phyloP scores from a whole-genome alignment of 2,888 invertebrate species.

The Drosophila incognita region DNA sequence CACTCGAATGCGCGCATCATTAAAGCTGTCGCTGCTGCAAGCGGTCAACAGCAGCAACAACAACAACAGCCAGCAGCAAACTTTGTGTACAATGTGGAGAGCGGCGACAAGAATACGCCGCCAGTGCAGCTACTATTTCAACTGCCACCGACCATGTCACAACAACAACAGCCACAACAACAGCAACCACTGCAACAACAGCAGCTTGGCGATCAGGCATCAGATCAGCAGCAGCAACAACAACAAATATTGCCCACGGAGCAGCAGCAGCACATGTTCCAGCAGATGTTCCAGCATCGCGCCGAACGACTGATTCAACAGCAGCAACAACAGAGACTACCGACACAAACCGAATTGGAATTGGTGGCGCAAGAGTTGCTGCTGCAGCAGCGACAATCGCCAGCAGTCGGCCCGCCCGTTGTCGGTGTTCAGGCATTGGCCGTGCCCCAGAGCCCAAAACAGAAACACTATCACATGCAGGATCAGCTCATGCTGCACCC shows the following conservation, averaged over 20 bases:
- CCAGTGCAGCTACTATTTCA: slow-evolving; percentile 85
- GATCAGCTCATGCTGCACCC: slow-evolving; percentile 77
- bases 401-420: slow-evolving; percentile 54
- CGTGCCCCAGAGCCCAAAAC: slow-evolving; percentile 75
- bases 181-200: slow-evolving; percentile 70
- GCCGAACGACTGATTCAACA: slow-evolving; percentile 74
- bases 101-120: slow-evolving; percentile 83
- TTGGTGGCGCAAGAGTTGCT: slow-evolving; percentile 83
- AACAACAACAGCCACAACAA: slow-evolving; percentile 60
- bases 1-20: slow-evolving; percentile 82
- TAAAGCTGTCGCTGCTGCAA: slow-evolving; percentile 81
- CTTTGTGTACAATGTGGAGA: slow-evolving; percentile 85
- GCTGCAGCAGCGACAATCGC: slow-evolving; percentile 82
- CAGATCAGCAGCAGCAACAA: slow-evolving; percentile 64
- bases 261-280: slow-evolving; percentile 59
- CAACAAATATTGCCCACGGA: slow-evolving; percentile 67
- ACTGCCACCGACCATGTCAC: slow-evolving; percentile 81
- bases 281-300: slow-evolving; percentile 79
- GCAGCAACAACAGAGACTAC: slow-evolving; percentile 75
- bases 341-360: slow-evolving; percentile 79
- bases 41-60: slow-evolving; percentile 75
- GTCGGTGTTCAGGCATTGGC: slow-evolving; percentile 69
- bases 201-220: slow-evolving; percentile 50
- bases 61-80: slow-evolving; percentile 81
- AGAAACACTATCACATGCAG: slow-evolving; percentile 76